phyloP scores from a whole-genome alignment of 2,113 vertebrate genomes.

The Gracilinanus agilis region DNA sequence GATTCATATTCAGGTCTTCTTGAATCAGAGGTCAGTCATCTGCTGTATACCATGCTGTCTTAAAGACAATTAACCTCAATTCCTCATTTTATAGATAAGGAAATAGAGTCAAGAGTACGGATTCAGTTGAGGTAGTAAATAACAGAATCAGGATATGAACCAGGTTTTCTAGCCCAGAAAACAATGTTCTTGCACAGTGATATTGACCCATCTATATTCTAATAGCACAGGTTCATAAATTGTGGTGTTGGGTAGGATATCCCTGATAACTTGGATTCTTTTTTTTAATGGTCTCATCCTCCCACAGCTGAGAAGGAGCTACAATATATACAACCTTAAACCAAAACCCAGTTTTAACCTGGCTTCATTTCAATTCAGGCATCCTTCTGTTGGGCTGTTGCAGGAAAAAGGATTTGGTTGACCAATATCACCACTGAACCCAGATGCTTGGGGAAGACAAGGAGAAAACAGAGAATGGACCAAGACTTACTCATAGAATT shows the following conservation, averaged over 20 bases:
- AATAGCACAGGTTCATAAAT: background rate
- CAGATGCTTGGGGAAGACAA: background rate
- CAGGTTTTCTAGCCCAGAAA: background rate
- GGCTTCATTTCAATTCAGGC: background rate
- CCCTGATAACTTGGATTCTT: background rate
- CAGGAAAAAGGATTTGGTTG: background rate
- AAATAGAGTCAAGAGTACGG: background rate
- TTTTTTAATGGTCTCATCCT: background rate
- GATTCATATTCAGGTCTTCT: background rate
- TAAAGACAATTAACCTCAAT: background rate
- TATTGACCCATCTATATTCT: background rate
- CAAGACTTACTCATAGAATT: constrained; percentile 97
- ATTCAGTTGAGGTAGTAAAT: background rate
- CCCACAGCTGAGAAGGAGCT: background rate
- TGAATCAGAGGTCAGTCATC: background rate
- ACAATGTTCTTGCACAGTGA: background rate
- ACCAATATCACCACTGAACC: background rate
- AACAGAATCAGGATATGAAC: background rate
- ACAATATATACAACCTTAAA: background rate
- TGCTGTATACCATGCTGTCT: background rate
- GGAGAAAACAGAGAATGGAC: background rate
- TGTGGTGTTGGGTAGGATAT: background rate
- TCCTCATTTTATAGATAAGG: background rate
- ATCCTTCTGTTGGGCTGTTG: background rate
- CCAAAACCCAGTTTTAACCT: background rate